Conservation (phyloP, 2,888 invertebrate genomes). For the Melipona bicolor region DNA sequence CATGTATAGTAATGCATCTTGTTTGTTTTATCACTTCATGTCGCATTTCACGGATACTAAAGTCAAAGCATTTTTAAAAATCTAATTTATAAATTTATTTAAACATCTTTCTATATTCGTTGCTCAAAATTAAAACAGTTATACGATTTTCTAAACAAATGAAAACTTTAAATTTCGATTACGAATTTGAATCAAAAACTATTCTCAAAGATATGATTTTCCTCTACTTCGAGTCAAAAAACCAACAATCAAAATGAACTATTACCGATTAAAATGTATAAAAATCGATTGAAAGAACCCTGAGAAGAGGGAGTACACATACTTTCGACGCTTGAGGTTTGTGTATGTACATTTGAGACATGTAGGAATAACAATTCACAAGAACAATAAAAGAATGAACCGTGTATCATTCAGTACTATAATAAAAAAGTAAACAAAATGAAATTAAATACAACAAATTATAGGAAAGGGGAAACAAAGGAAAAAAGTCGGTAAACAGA, state of each 20-base stretch:
- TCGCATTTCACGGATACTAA: not conserved
- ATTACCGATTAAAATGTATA: not conserved
- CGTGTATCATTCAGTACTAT: not conserved
- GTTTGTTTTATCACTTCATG: not conserved
- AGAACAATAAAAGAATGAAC: not conserved
- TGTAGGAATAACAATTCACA: not conserved
- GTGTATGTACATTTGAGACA: not conserved
- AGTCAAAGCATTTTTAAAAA: not conserved
- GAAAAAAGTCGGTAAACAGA: not conserved
- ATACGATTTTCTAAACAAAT: not conserved
- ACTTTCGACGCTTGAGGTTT: not conserved
- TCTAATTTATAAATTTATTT: not conserved
- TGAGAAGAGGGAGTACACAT: not conserved
- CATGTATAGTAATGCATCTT: not conserved
- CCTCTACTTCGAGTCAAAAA: not conserved
- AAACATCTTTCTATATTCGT: not conserved
- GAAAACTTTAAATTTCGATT: not conserved
- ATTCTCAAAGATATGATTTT: not conserved
- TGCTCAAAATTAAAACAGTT: not conserved
- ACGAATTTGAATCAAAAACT: not conserved
- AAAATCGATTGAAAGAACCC: not conserved
- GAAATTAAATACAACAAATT: not conserved
- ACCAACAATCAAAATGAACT: too few relatives aligned
- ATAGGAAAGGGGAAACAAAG: not conserved
- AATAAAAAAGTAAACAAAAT: not conserved